A percentile compares a stretch with the other conserved stretches of the same genome.
phyloP scores from a whole-genome alignment of 2,113 vertebrate genomes.

The Clupea harengus region DNA sequence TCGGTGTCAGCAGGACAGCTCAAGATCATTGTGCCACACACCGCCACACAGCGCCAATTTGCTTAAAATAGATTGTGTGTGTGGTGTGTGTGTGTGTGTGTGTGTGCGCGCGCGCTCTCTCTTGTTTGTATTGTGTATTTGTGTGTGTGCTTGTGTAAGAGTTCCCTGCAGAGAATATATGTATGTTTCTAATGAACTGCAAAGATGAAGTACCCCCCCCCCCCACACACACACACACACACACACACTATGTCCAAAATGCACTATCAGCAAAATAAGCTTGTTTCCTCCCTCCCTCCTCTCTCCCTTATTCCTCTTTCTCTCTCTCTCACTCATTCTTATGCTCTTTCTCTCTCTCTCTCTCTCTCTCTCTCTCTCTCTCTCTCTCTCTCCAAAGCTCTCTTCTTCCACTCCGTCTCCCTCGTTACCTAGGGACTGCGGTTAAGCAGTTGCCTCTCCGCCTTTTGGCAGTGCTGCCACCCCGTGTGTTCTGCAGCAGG shows the following conservation, averaged over 20 bases:
- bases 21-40: slow-evolving; percentile 25
- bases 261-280: slow-evolving; percentile 40
- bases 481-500: neutral
- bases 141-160: slow-evolving; percentile 10
- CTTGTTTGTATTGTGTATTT: neutral
- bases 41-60: slow-evolving; percentile 22
- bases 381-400: slow-evolving; percentile 20
- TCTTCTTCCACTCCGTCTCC: neutral
- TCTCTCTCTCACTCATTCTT: neutral
- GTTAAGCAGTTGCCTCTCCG: neutral
- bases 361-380: neutral
- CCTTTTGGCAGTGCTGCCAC: neutral
- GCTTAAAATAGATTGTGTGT: neutral
- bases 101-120: neutral
- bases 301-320: neutral
- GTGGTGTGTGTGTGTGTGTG: slow-evolving; percentile 20
- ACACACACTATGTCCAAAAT: slow-evolving; percentile 22
- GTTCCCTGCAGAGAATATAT: neutral
- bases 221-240: slow-evolving; percentile 14
- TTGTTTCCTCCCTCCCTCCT: neutral
- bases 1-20: slow-evolving; percentile 44
- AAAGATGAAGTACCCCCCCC: slow-evolving; percentile 39
- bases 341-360: neutral
- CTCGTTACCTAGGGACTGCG: slow-evolving; percentile 8
- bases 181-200: slow-evolving; percentile 33